A percentile compares a stretch with the other conserved stretches of the same genome.
These are phyloP conservation scores for Batillaria attramentaria DNA, from an alignment of 1,140 invertebrate species.

Conservation along the genomic window DNA sequence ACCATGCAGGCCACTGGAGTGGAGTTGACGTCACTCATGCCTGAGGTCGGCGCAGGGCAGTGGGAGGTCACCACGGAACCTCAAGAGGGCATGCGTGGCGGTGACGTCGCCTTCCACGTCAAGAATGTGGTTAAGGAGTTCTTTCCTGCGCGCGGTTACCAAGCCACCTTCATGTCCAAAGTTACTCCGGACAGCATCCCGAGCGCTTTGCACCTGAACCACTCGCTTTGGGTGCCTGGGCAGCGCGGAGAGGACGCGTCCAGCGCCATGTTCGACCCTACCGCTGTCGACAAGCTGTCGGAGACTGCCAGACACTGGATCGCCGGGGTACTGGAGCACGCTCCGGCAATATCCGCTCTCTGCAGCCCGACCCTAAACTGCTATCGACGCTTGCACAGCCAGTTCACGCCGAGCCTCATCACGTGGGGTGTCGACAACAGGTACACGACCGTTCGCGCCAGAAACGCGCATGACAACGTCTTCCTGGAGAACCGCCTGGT, in stretches of 20 bases:
- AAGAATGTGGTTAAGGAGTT: conserved; percentile 24
- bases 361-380: conserved; percentile 52
- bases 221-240: conserved; percentile 40
- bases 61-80: conserved; percentile 37
- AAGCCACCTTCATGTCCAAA: conserved; percentile 49
- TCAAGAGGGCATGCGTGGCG: conserved; percentile 28
- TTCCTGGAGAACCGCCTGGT: conserved; percentile 50
- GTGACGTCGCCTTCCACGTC: conserved; percentile 29
- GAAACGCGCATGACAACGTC: conserved; percentile 26
- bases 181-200: neutral
- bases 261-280: conserved; percentile 39
- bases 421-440: conserved; percentile 46
- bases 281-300: conserved; percentile 33
- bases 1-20: conserved; percentile 21
- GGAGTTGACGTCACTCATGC: conserved; percentile 25
- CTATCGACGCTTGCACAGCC: conserved; percentile 36
- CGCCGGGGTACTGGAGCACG: conserved; percentile 44
- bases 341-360: conserved; percentile 42
- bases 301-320: conserved; percentile 40
- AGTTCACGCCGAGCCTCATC: conserved; percentile 27
- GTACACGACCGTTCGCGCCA: conserved; percentile 1
- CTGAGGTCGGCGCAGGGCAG: conserved; percentile 27
- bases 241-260: neutral
- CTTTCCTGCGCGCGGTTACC: conserved; percentile 8
- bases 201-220: conserved; percentile 45